Conservation (phyloP, 2,797 vertebrate species). For the Eulemur mongoz region DNA sequence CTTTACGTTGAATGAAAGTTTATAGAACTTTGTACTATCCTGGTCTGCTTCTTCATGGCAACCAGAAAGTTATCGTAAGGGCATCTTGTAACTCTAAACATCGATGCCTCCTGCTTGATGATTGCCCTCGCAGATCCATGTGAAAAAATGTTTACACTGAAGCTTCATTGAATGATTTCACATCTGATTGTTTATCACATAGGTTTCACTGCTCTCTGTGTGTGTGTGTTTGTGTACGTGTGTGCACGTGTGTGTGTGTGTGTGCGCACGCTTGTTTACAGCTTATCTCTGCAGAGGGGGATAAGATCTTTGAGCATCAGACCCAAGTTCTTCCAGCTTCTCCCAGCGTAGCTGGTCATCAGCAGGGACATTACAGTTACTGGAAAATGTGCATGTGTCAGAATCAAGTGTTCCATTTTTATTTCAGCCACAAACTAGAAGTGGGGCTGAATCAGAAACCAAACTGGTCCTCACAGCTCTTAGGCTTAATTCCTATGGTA, state of each 20-base stretch:
- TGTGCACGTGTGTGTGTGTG: no score
- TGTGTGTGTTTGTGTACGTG: rapidly evolving
- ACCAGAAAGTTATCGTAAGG: neutral
- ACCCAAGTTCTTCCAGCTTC: neutral
- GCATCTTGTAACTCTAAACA: neutral
- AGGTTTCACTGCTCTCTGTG: no score
- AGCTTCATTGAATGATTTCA: neutral
- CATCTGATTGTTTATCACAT: no score
- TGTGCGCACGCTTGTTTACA: neutral
- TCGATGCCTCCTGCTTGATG: neutral
- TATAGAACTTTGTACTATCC: neutral
- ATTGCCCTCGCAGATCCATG: neutral
- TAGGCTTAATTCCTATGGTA: rapidly evolving
- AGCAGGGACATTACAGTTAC: neutral
- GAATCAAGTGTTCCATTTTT: neutral
- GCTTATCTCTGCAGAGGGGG: neutral
- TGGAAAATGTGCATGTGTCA: rapidly evolving
- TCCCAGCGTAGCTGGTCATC: rapidly evolving
- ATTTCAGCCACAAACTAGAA: neutral
- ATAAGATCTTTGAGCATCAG: neutral
- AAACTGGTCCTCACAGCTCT: neutral
- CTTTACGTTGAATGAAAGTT: neutral
- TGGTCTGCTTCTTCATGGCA: neutral
- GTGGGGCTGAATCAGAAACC: neutral
- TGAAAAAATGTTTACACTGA: neutral